These are phyloP conservation scores for Argyra leucocephala DNA, from an alignment of 2,888 invertebrate genomes.

Conservation along the genomic window DNA sequence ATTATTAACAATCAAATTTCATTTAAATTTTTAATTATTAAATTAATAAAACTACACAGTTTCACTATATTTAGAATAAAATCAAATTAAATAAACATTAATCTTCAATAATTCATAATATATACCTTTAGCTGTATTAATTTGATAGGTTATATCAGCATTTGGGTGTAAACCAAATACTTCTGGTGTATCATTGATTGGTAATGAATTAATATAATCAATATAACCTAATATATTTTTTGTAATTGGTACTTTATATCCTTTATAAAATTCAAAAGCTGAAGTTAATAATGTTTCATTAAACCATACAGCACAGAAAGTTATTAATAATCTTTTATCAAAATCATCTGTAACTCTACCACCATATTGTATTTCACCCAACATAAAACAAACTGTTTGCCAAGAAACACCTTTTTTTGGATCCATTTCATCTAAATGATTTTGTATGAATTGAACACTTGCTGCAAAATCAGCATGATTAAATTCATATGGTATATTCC, in stretches of 20 bases:
- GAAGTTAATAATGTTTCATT: conserved; percentile 78
- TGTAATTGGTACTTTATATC: conserved; percentile 82
- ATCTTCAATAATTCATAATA: too few relatives aligned
- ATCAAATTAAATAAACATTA: too few relatives aligned
- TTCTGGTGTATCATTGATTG: conserved; percentile 81
- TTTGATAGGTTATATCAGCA: conserved; percentile 96
- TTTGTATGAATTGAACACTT: conserved; percentile 90
- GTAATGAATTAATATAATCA: conserved; percentile 78
- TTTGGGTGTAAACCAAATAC: conserved; percentile 94
- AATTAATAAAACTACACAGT: too few relatives aligned
- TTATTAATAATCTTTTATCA: conserved; percentile 84
- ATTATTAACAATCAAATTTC: too few relatives aligned
- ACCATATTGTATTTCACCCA: conserved; percentile 81
- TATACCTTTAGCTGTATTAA: conserved; percentile 83
- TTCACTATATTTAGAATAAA: too few relatives aligned
- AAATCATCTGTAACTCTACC: conserved; percentile 95
- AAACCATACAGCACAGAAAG: conserved; percentile 93
- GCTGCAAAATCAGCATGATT: conserved; percentile 89
- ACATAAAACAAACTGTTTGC: conserved; percentile 96
- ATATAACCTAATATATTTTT: conserved; percentile 70
- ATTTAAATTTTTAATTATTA: too few relatives aligned
- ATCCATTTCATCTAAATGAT: conserved; percentile 93
- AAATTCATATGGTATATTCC: conserved; percentile 96
- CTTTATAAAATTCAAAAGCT: conserved; percentile 87
- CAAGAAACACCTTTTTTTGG: conserved; percentile 94